Conservation (phyloP, 1,140 invertebrate genomes). For the Drosophila melanogaster region DNA sequence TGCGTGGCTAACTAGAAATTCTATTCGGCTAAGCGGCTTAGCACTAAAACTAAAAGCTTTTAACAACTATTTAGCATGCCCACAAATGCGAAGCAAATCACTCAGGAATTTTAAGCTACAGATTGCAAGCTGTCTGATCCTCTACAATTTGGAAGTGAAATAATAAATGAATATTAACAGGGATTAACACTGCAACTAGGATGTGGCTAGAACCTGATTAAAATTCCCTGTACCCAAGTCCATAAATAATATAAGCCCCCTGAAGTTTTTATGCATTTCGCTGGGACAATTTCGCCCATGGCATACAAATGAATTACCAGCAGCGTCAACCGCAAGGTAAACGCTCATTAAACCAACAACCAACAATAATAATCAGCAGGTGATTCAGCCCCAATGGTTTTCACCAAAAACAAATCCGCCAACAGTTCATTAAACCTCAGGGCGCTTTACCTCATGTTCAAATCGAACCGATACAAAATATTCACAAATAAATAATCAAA, state of each 20-base stretch:
- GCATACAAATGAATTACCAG: conserved; percentile 63
- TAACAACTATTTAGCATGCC: conserved; percentile 34
- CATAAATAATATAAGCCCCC: conserved; percentile 66
- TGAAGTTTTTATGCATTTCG: conserved; percentile 48
- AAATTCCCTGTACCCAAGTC: conserved; percentile 35
- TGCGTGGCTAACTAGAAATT: conserved; percentile 32
- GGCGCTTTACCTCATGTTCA: conserved; percentile 44
- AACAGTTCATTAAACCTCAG: conserved; percentile 69
- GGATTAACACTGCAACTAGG: conserved; percentile 48
- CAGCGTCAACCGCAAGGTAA: conserved; percentile 55
- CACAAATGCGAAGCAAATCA: conserved; percentile 40
- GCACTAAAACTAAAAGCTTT: conserved; percentile 31
- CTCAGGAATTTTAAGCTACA: conserved; percentile 44
- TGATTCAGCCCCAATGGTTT: conserved; percentile 69
- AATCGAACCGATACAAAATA: conserved; percentile 63
- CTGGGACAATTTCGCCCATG: conserved; percentile 63
- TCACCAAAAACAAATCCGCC: conserved; percentile 71
- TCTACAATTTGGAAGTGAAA: conserved; percentile 20
- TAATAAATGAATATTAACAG: conserved; percentile 8
- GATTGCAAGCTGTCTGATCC: conserved; percentile 49
- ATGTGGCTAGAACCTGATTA: conserved; percentile 56
- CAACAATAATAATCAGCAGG: conserved; percentile 42
- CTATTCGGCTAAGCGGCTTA: conserved; percentile 27
- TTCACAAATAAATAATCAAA: conserved; percentile 63
- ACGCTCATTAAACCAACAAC: conserved; percentile 45